A percentile compares a stretch with the other conserved stretches of the same genome.
Conservation (phyloP, 1,140 invertebrate genomes). For the Trissolcus basalis region DNA sequence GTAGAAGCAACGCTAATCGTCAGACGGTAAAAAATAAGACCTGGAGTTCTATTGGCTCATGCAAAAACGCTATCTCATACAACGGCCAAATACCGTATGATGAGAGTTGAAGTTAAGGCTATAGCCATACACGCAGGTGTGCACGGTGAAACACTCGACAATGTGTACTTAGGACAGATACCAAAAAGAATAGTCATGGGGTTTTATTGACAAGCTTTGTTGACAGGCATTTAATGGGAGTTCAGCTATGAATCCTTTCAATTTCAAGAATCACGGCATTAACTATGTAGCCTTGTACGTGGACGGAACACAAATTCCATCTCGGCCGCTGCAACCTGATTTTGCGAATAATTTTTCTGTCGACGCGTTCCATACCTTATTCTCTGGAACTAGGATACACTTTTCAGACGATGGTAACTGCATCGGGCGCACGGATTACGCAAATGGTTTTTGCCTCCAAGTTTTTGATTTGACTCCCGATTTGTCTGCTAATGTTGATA, state of each 20-base stretch:
- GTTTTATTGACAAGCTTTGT: slow-evolving; percentile 71
- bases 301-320: slow-evolving; percentile 62
- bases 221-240: not conserved
- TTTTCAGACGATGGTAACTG: slow-evolving; percentile 58
- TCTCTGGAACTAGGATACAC: slow-evolving; percentile 67
- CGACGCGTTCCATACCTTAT: slow-evolving; percentile 66
- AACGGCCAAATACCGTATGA: slow-evolving; percentile 70
- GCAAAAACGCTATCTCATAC: slow-evolving; percentile 64
- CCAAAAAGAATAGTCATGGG: slow-evolving; percentile 53
- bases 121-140: slow-evolving; percentile 63
- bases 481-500: slow-evolving; percentile 62
- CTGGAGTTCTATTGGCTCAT: slow-evolving; percentile 64
- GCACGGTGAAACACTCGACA: slow-evolving; percentile 63
- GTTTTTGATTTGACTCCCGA: slow-evolving; percentile 62
- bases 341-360: slow-evolving; percentile 51
- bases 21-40: slow-evolving; percentile 61
- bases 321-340: slow-evolving; percentile 45
- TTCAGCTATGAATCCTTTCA: slow-evolving; percentile 38
- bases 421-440: slow-evolving; percentile 45
- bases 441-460: not conserved
- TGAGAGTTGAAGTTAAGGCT: slow-evolving; percentile 67
- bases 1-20: slow-evolving; percentile 18
- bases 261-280: slow-evolving; percentile 66
- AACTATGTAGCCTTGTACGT: slow-evolving; percentile 64
- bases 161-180: slow-evolving; percentile 61